phyloP scores from a whole-genome alignment of 2,888 invertebrate genomes.

The Ophion ellenae region DNA sequence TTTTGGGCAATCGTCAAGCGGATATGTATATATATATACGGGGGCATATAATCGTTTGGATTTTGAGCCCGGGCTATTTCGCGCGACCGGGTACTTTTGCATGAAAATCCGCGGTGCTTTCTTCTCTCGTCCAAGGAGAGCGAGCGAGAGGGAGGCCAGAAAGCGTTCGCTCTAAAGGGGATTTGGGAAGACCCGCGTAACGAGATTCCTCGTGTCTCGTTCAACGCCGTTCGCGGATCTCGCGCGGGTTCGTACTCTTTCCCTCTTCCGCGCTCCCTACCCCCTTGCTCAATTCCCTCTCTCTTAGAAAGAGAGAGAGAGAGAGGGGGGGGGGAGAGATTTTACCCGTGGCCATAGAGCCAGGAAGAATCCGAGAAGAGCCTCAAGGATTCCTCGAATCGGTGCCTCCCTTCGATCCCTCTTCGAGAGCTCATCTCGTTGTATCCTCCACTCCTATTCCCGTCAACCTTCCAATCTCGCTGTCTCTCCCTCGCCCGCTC shows the following conservation, averaged over 20 bases:
- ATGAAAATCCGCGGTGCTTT: slow-evolving; percentile 40
- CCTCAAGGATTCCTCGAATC: slow-evolving; percentile 66
- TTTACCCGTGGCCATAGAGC: slow-evolving; percentile 37
- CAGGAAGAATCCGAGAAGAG: slow-evolving; percentile 65
- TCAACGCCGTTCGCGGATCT: slow-evolving; percentile 62
- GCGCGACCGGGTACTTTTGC: slow-evolving; percentile 44
- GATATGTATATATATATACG: neutral
- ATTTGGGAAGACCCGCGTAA: slow-evolving; percentile 69
- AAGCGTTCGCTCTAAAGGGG: slow-evolving; percentile 64
- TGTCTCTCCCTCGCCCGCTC: slow-evolving; percentile 14
- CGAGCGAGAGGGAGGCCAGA: slow-evolving; percentile 47
- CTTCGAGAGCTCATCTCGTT: slow-evolving; percentile 50
- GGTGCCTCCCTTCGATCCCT: slow-evolving; percentile 64
- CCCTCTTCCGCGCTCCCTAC: neutral
- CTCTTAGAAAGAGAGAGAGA: neutral
- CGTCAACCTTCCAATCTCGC: slow-evolving; percentile 14
- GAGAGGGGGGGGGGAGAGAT: neutral
- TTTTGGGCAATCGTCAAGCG: slow-evolving; percentile 18
- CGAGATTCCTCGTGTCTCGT: slow-evolving; percentile 70
- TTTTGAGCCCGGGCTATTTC: slow-evolving; percentile 34
- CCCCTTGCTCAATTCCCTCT: neutral
- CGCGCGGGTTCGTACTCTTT: slow-evolving; percentile 42
- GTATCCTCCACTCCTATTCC: slow-evolving; percentile 27
- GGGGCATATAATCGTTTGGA: slow-evolving; percentile 44
- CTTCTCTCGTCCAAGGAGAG: slow-evolving; percentile 26